Evolutionary conservation across 2,113 vertebrate species (phyloP), one percentile per base, ranked within the genome.

Genomic region (Solea solea): DNA sequence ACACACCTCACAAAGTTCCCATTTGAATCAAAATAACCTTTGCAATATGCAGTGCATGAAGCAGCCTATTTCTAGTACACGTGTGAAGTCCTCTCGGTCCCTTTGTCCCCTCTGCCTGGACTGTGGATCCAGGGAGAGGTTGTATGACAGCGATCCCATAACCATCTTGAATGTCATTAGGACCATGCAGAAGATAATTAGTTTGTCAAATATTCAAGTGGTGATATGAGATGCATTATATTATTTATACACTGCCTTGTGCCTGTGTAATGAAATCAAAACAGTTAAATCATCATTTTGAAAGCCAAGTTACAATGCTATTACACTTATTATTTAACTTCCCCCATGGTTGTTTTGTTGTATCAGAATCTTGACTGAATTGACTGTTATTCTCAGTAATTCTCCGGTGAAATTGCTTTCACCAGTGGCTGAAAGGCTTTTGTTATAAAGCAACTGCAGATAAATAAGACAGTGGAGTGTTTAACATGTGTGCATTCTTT

Each of bases 351-450:
- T 27, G 4, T 69, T 68, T 25, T 27, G 4, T 69, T 68, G 4
- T 34, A 69, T 25, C 62, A 41, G 34, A 34, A 34, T 34, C 15
- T 69, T 51, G 8, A 40, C 11, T 49, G 48, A 9, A 70, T 21
- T 21, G 21, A 21, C 21, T 28, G 41, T 45, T 1, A 57, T 62
- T 63, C 57, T 34, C 40, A 61, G 41, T 67, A 21, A 72, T 25
- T 34, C 57, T 58, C 2, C 9, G n/a, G 48, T 46, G 34, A 59
- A 44, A 21, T 44, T 50, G 21, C 21, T n/a, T 5, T 61, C 15
- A 61, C 52, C 21, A 54, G 21, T 62, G 50, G 21, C 45, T 73
- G 16, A 73, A 62, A 74, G n/a, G 34, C 10, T 70, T 80, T 60
- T 62, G 66, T n/a, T 34, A 13, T 39, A 9, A 66, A 52, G 52